Evolutionary conservation across 2,113 vertebrate species (phyloP), one percentile per base, ranked within the genome.

Genomic region (Rynchops niger): DNA sequence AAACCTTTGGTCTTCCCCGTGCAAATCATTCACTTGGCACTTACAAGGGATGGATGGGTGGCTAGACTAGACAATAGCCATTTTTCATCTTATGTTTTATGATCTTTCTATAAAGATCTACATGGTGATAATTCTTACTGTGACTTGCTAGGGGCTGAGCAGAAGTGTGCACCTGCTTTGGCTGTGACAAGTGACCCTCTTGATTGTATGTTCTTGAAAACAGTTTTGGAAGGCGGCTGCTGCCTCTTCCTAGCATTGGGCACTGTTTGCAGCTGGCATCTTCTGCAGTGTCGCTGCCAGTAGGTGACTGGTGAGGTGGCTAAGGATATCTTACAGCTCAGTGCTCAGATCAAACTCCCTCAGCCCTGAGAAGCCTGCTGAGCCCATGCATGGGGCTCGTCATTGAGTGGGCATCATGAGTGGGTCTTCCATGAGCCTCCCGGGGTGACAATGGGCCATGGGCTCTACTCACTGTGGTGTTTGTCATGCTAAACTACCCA

Each of bases 381-480:
- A 58, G 50, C 29, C 53, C 25, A 40, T 0, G 3, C 2, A 2
- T 22, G 3, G 3, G 34, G 13, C 43, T 59, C 1, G 2, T 29
- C 27, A 34, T 1, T 38, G 23, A 26, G n/a, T 19, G 21, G 10
- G 34, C 30, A 58, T 22, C 43, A 12, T 53, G 26, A 53, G 26
- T 15, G 45, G 50, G 8, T 43, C 49, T 79, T 69, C 32, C 34
- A 12, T 4, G 13, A 26, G 26, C 84, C 50, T 36, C 23, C 23
- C 1, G 1, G 17, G n/a, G 52, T 47, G 71, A 72, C 58, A 77
- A 5, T 6, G 21, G 38, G 23, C 38, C 59, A 7, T 23, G 30
- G 45, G 62, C 67, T 36, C n/a, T 34, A 15, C 34, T 79, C 38
- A 15, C 38, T 5, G 1, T 0, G 1, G 29, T 12, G 22, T 49